Evolutionary conservation across 2,888 invertebrate genomes (phyloP), one percentile per base, ranked within the genome.

Genomic region (Morinoia aosen): DNA sequence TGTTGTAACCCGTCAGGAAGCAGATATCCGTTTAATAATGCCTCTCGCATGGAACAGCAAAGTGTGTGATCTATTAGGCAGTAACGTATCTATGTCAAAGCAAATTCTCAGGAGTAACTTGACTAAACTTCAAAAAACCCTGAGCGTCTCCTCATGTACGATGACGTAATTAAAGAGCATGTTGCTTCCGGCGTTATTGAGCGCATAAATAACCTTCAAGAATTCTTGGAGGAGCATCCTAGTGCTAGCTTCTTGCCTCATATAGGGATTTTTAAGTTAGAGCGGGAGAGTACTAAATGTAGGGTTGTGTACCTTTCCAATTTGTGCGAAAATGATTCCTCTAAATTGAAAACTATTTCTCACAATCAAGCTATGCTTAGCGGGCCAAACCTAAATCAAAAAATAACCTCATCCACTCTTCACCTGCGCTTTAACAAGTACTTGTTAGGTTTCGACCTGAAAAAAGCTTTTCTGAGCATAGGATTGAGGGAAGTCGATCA

Each of bases 281-380:
- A 58, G 16, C 39, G 95, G 33, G 95, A 94, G 76, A 94, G 61
- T 48, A 94, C 95, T 5, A 94, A 94, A 58, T 94, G 58, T n/a
- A 94, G 95, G 48, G 33, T 94, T 4, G 95, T 58, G 61, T 25
- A 56, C 19, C 16, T 94, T 12, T 94, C 58, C 3, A 94, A 94
- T 58, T 48, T 94, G 19, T 94, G 58, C 19, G 95, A 58, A 40
- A 57, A 58, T 4, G 58, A 58, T 25, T 25, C 4, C 0, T 3
- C 16, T 1, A 57, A 58, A 33, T 16, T 19, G 2, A 3, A 39
- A 8, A 94, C 58, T 16, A 19, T 58, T 39, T 58, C 95, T 56
- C 95, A 94, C 48, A 94, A 94, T 33, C 95, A 94, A 40, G 95
- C 95, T 0, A 94, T 94, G 40, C 95, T 39, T 58, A 40, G 61